Evolutionary conservation across 2,797 vertebrate species (phyloP), one percentile per base, ranked within the genome.

Genomic region (Epinephelus malabaricus): DNA sequence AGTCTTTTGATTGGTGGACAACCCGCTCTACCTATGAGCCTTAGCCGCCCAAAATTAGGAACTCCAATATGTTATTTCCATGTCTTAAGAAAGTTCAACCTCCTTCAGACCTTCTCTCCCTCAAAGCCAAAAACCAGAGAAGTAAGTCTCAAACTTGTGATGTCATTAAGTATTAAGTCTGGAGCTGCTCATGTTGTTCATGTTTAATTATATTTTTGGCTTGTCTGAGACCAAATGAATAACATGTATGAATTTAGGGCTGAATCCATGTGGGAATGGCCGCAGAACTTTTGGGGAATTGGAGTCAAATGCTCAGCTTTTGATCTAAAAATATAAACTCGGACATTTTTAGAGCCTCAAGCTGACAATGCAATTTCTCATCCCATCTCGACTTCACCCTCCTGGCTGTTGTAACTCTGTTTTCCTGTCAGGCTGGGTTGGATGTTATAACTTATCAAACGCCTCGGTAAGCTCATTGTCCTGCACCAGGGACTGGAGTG

Each of bases 391-490:
- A 10, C 69, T 34, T 34, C 34, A 34, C 34, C 34, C 67, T 65
- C 40, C 67, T 70, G 69, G 27, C 71, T 34, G 66, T 49, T 78
- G 73, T 51, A 25, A 66, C 55, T 79, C 67, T 73, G 66, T 82
- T 79, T 81, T 79, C 58, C 67, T 64, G 62, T 66, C 61, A 23
- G 78, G 47, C 67, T 2, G 63, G 49, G 51, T 53, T 85, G 89
- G 82, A 90, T 86, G 84, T 89, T 84, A 62, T 79, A 84, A 84
- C 65, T 84, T 73, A 74, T 84, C 67, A 76, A 83, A 86, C 4
- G 78, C 87, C 84, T 80, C 53, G 19, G 21, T 72, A 58, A 81
- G 71, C 83, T 62, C 69, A 80, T 90, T 92, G 92, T 91, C 70
- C 79, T 0, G 0, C 17, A 1, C 34, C 7, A 27, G 34, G 19